Conservation (phyloP, 1,140 invertebrate species). For the Tigriopus japonicus region DNA sequence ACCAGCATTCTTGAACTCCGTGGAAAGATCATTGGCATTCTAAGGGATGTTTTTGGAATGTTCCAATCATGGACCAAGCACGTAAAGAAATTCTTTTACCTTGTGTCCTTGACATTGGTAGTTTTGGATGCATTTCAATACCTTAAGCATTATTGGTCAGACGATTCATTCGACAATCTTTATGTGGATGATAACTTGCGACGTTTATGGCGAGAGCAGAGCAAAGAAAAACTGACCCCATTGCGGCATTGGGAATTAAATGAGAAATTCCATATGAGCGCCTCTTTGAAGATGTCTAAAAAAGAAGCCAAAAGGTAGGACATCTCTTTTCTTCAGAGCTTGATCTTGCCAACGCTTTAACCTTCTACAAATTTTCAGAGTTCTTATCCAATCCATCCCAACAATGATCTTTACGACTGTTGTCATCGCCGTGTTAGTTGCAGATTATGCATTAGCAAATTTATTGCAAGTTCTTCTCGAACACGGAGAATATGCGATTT, state of each 20-base stretch:
- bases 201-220: not conserved
- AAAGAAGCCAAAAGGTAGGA: not conserved
- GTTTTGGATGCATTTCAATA: not conserved
- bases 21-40: not conserved
- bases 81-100: not conserved
- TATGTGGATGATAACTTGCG: not conserved
- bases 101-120: not conserved
- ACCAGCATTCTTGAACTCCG: not conserved
- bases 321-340: too few species aligned
- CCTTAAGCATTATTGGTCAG: not conserved
- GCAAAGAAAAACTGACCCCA: not conserved
- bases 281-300: not conserved
- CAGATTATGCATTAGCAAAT: not conserved
- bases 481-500: not conserved
- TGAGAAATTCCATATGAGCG: not conserved
- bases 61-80: not conserved
- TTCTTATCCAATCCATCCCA: not conserved
- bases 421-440: not conserved
- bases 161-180: not conserved
- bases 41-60: not conserved
- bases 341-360: too few species aligned
- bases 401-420: not conserved
- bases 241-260: not conserved
- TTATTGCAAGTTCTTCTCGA: not conserved
- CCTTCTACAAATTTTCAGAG: not conserved